These are phyloP conservation scores for Falco berigora DNA, from an alignment of 2,797 vertebrate species.

Conservation along the genomic window DNA sequence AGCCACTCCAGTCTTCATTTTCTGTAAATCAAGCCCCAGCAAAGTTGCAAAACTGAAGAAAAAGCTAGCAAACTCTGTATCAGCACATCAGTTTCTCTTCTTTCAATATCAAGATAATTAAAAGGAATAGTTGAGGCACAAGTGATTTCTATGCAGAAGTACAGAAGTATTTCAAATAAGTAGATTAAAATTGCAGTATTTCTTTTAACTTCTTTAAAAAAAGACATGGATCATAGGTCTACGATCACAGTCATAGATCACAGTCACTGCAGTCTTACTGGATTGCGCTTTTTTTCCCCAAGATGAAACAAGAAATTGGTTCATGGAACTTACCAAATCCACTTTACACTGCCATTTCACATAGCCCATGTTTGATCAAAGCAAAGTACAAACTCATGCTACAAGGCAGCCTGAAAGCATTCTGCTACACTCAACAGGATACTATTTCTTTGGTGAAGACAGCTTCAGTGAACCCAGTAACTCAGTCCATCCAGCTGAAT, in stretches of 20 bases:
- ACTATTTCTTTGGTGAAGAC: background rate
- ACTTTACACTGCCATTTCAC: background rate
- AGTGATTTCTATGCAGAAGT: slow-evolving; percentile 19
- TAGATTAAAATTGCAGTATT: slow-evolving; percentile 9
- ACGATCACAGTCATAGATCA: background rate
- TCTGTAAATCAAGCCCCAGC: background rate
- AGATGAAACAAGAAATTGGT: background rate
- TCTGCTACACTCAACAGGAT: background rate
- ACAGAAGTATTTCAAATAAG: background rate
- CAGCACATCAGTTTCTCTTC: background rate
- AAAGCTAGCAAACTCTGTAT: background rate
- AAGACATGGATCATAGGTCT: background rate
- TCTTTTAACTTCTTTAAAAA: background rate
- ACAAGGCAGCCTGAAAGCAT: background rate
- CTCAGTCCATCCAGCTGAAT: background rate
- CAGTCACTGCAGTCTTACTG: background rate
- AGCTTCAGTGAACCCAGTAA: background rate
- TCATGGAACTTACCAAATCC: background rate
- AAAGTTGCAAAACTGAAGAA: background rate
- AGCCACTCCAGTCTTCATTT: background rate
- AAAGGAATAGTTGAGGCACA: slow-evolving; percentile 35
- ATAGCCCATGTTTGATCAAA: background rate
- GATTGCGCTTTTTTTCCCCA: background rate
- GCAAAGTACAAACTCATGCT: background rate
- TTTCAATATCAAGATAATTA: background rate